phyloP scores from a whole-genome alignment of 1,140 invertebrate genomes.

The Drosophila auraria region DNA sequence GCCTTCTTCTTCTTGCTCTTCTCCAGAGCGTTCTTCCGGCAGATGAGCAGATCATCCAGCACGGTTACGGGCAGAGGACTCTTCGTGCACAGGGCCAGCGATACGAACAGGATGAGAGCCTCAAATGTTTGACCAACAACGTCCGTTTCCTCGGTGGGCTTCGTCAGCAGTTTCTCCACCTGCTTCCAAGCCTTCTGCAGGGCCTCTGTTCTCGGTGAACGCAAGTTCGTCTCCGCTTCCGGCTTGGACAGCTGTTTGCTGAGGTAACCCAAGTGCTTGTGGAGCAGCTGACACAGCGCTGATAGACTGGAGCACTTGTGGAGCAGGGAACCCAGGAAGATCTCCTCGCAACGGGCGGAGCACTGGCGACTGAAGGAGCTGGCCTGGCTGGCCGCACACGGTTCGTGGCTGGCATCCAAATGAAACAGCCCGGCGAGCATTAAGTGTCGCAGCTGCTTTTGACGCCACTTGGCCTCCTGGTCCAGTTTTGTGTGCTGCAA shows the following conservation, averaged over 20 bases:
- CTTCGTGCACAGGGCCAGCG: conserved; percentile 29
- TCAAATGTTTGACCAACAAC: conserved; percentile 38
- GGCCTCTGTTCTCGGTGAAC: not conserved
- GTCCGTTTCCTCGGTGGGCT: conserved; percentile 4
- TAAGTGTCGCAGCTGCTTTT: conserved; percentile 15
- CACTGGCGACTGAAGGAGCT: conserved; percentile 45
- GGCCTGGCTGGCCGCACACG: conserved; percentile 19
- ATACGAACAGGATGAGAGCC: conserved; percentile 52
- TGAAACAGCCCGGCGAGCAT: conserved; percentile 35
- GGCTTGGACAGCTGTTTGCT: conserved; percentile 1
- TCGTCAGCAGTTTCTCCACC: conserved; percentile 25
- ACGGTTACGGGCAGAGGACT: conserved; percentile 4
- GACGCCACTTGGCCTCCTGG: conserved; percentile 26
- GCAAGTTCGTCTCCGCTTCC: conserved; percentile 22
- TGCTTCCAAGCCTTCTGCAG: conserved; percentile 31
- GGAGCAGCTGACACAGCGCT: conserved; percentile 4
- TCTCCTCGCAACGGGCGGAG: conserved; percentile 47
- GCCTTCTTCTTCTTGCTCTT: conserved; percentile 6
- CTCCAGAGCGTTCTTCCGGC: conserved; percentile 44
- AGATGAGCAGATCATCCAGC: conserved; percentile 51
- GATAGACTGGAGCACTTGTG: conserved; percentile 30
- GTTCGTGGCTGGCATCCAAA: conserved; percentile 15
- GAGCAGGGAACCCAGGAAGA: conserved; percentile 37
- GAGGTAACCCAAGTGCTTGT: conserved; percentile 1
- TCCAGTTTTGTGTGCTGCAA: conserved; percentile 21